Evolutionary conservation across 2,113 vertebrate genomes (phyloP), one percentile per base, ranked within the genome.

Genomic region (Scomber japonicus): DNA sequence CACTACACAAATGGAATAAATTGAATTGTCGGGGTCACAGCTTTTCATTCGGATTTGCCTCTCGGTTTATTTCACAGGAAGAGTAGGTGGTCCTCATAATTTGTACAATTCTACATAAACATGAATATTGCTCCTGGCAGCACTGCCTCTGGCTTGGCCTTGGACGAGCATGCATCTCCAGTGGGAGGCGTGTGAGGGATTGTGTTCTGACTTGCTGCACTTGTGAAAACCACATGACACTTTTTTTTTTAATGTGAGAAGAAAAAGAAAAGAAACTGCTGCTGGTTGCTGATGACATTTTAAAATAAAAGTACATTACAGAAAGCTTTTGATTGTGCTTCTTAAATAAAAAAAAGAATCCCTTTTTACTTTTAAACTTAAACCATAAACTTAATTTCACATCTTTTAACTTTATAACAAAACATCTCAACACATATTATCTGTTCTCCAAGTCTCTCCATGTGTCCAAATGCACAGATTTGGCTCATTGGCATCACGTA

Each of bases 71-170:
- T 81, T 67, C 30, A 16, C 19, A 11, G 30, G 24, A 35, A 59
- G 67, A 81, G 62, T 66, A 83, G 69, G 54, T 70, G 85, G 85
- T 84, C 81, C 51, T 6, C 69, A 56, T 40, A 61, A 64, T 68
- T 60, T 48, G 53, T 49, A 49, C 4, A n/a, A n/a, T 56, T 75
- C 35, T 67, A 75, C 56, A 65, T 70, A 15, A 75, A 82, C 40
- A 14, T 35, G 40, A 55, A 51, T 59, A 73, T 1, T 19, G 24
- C 21, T 70, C 14, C 72, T 69, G 78, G 62, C 63, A 21, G 40
- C 46, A 10, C 50, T 1, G 78, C 82, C 63, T 80, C 66, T 27
- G 70, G 67, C 71, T 55, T 54, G 27, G 60, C 76, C 27, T n/a
- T 46, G 67, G 27, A 19, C 57, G 0, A 64, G 35, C 27, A 45